phyloP scores from a whole-genome alignment of 2,113 vertebrate genomes.

The Apodemus sylvaticus region DNA sequence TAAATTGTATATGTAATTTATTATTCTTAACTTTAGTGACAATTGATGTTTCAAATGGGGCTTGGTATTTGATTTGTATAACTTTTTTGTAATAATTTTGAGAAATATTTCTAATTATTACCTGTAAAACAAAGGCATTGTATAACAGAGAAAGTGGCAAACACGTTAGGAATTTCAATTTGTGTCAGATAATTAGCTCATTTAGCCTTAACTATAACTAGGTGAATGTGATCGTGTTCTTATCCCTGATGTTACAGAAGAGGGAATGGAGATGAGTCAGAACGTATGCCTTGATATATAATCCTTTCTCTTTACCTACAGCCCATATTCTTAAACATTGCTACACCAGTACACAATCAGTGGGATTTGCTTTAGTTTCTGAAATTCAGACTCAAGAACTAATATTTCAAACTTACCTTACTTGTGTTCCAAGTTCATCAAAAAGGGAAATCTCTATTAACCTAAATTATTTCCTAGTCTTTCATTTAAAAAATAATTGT shows the following conservation, averaged over 20 bases:
- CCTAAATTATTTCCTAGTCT: background rate
- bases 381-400: conserved; percentile 5
- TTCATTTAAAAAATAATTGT: background rate
- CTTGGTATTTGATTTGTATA: conserved; percentile 13
- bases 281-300: background rate
- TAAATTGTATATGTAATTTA: background rate
- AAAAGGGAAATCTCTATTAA: background rate
- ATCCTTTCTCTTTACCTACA: background rate
- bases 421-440: background rate
- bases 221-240: background rate
- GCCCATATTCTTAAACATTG: background rate
- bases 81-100: background rate
- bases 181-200: background rate
- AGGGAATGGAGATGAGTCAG: background rate
- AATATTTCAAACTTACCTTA: conserved; percentile 27
- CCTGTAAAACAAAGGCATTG: background rate
- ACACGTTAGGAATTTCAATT: background rate
- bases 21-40: conserved; percentile 32
- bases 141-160: background rate
- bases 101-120: background rate
- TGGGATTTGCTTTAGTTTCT: background rate
- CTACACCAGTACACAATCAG: background rate
- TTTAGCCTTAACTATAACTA: background rate
- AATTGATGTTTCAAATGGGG: background rate
- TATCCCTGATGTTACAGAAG: background rate